Conservation (phyloP, 2,113 vertebrate genomes). For the Tenrec ecaudatus region DNA sequence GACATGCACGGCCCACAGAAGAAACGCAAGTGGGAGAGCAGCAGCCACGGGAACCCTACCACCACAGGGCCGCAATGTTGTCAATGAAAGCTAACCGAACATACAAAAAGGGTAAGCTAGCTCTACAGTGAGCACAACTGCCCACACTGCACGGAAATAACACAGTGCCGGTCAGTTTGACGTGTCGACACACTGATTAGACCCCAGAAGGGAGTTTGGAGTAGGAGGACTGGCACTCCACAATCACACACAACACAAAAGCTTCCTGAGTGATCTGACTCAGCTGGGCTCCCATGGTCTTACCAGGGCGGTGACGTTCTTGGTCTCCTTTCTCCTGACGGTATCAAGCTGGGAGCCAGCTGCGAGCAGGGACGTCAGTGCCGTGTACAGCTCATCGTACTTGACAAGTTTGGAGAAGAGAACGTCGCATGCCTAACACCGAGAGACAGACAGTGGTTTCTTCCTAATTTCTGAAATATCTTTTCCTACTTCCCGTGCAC, state of each 20-base stretch:
- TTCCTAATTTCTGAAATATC: background rate
- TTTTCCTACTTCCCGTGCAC: background rate
- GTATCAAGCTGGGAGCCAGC: slow-evolving; percentile 97
- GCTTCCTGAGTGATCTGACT: background rate
- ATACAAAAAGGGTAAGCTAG: background rate
- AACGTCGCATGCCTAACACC: slow-evolving; percentile 93
- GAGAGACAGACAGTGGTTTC: background rate
- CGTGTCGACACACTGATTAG: background rate
- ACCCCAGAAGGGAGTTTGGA: background rate
- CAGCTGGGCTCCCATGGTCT: background rate
- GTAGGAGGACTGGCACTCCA: background rate
- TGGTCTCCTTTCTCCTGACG: slow-evolving; percentile 94
- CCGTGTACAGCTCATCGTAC: slow-evolving; percentile 93
- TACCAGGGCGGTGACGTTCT: slow-evolving; percentile 94
- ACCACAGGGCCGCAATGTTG: slow-evolving; percentile 19
- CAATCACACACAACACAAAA: background rate
- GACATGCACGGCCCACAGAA: background rate
- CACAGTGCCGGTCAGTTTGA: background rate
- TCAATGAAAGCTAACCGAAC: slow-evolving; percentile 13
- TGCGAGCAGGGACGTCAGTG: slow-evolving; percentile 92
- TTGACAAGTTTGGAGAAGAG: slow-evolving; percentile 92
- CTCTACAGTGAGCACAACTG: background rate
- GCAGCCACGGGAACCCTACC: background rate
- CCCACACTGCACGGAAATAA: background rate
- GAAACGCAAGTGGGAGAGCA: background rate